Evolutionary conservation across 1,140 invertebrate species (phyloP).

Genomic region (Notospermus geniculatus): DNA sequence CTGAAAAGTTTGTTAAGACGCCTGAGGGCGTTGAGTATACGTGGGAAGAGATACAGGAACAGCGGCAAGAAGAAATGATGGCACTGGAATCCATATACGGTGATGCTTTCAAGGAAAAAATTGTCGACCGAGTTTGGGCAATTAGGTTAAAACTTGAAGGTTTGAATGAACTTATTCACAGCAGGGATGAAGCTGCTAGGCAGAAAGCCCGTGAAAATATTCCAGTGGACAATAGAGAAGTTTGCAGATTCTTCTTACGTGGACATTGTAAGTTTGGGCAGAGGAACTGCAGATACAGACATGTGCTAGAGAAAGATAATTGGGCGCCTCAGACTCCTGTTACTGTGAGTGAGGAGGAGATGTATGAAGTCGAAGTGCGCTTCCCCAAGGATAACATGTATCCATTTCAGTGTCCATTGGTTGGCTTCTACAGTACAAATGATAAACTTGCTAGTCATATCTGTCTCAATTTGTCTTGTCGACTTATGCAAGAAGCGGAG

Average conservation of each 20-base stretch:
- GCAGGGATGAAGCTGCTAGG: slow-evolving; percentile 9
- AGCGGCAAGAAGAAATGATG: slow-evolving; percentile 45
- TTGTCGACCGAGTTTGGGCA: slow-evolving; percentile 40
- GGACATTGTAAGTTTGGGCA: slow-evolving; percentile 23
- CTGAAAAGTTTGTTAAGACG: slow-evolving; percentile 14
- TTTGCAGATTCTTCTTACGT: slow-evolving; percentile 43
- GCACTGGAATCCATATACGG: slow-evolving; percentile 47
- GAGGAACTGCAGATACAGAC: slow-evolving; percentile 5
- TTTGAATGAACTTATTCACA: slow-evolving; percentile 26
- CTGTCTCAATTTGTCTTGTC: slow-evolving; percentile 42
- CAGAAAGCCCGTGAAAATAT: background rate
- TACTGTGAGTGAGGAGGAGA: background rate
- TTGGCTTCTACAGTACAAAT: slow-evolving; percentile 39
- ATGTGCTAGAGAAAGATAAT: slow-evolving; percentile 9
- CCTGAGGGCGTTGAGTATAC: slow-evolving; percentile 11
- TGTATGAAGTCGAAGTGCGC: slow-evolving; percentile 38
- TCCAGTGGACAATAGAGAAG: slow-evolving; percentile 14
- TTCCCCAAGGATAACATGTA: slow-evolving; percentile 41
- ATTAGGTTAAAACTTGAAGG: slow-evolving; percentile 35
- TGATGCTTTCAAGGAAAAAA: slow-evolving; percentile 39
- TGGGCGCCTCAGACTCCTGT: background rate
- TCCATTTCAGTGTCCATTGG: slow-evolving; percentile 38
- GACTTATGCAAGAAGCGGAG: slow-evolving; percentile 37
- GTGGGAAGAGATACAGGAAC: slow-evolving; percentile 33
- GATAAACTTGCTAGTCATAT: slow-evolving; percentile 31